Evolutionary conservation across 2,888 invertebrate species (phyloP).

Genomic region (Drosophila algonquin): DNA sequence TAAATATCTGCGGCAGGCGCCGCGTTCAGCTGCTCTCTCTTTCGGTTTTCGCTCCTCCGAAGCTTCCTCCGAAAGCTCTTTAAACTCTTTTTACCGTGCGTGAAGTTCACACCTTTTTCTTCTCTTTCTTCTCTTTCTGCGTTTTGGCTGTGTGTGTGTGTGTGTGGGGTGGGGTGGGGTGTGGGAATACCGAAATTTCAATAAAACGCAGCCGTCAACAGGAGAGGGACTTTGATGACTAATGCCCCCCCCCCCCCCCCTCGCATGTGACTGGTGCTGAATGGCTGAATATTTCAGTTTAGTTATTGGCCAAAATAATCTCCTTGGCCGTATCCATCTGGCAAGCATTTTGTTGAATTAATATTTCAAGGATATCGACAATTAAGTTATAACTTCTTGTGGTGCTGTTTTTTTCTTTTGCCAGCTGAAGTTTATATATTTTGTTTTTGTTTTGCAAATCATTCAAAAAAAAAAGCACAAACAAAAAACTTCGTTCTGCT

Average conservation of each 20-base stretch:
- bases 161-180: neutral
- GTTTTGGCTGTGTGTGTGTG: constrained; percentile 14
- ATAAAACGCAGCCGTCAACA: constrained; percentile 44
- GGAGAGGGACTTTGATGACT: constrained; percentile 39
- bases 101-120: constrained; percentile 68
- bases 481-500: constrained; percentile 33
- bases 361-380: neutral
- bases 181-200: constrained; percentile 33
- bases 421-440: constrained; percentile 16
- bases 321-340: too few relatives aligned
- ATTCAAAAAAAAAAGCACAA: constrained; percentile 42
- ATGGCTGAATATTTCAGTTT: too few relatives aligned
- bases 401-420: constrained; percentile 3
- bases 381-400: neutral
- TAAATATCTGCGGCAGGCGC: constrained; percentile 58
- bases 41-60: constrained; percentile 17
- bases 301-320: too few relatives aligned
- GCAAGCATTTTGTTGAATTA: too few relatives aligned
- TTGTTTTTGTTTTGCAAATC: constrained; percentile 41
- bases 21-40: constrained; percentile 17
- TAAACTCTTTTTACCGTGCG: constrained; percentile 42
- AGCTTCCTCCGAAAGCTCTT: neutral
- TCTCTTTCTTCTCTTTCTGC: neutral
- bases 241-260: too few relatives aligned
- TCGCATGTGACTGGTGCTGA: neutral